Evolutionary conservation across 2,797 vertebrate genomes (phyloP).

Genomic region (Pyrocephalus nanus): DNA sequence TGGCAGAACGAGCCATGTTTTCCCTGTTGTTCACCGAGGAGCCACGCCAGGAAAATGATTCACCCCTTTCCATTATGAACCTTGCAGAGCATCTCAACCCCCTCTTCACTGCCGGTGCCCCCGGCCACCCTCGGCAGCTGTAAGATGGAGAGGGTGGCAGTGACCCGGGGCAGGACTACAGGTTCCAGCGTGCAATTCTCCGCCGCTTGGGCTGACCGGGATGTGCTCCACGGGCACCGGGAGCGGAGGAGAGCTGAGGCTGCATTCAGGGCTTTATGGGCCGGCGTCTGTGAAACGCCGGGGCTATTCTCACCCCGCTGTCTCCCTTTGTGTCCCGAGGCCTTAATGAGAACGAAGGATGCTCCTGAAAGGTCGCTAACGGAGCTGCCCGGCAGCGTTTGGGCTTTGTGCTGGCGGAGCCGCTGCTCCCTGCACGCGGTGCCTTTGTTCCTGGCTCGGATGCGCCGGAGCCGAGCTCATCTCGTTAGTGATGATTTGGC

Average conservation of each 20-base stretch:
- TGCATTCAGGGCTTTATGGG: not conserved
- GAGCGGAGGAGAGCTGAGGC: not conserved
- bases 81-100: not conserved
- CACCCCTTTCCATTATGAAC: slow-evolving; percentile 18
- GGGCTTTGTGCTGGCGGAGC: slow-evolving; percentile 10
- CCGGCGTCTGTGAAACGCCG: rapidly evolving
- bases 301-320: not conserved
- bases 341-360: not conserved
- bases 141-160: not conserved
- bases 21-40: not conserved
- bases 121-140: not conserved
- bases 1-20: not conserved
- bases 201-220: rapidly evolving
- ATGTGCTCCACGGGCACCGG: not conserved
- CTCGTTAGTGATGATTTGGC: not conserved
- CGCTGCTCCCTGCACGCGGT: not conserved
- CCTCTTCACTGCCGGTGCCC: not conserved
- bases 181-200: slow-evolving; percentile 36
- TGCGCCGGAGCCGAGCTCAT: not conserved
- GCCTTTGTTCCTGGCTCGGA: slow-evolving; percentile 34
- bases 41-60: slow-evolving; percentile 18
- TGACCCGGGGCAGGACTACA: not conserved
- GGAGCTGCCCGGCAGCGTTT: not conserved
- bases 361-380: not conserved
- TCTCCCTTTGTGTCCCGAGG: not conserved